Evolutionary conservation across 2,797 vertebrate genomes (phyloP).

Genomic region (Rhinogobio ventralis): DNA sequence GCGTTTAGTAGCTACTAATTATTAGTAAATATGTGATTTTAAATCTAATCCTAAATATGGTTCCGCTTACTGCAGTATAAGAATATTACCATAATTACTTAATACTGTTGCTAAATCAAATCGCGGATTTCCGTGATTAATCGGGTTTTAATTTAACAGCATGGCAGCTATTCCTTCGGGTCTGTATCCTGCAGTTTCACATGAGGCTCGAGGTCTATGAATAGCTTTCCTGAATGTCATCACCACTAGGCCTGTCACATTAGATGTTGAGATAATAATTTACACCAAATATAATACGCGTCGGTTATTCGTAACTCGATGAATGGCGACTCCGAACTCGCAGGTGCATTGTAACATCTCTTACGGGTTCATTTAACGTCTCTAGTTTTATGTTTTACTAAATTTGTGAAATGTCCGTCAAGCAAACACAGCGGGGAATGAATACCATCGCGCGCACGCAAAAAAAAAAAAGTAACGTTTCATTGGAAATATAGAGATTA

Average conservation of each 20-base stretch:
- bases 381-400: not conserved
- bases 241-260: not conserved
- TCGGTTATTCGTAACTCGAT: not conserved
- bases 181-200: constrained; percentile 12
- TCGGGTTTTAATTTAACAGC: constrained; percentile 7
- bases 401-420: no score
- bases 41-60: not conserved
- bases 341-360: not conserved
- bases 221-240: constrained; percentile 46
- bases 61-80: not conserved
- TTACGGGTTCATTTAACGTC: not conserved
- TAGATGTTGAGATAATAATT: not conserved
- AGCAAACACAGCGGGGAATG: not conserved
- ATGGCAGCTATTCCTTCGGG: constrained; percentile 1
- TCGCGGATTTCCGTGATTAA: not conserved
- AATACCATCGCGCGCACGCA: not conserved
- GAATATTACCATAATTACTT: not conserved
- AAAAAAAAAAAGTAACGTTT: not conserved
- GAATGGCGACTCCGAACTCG: not conserved
- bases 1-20: no score
- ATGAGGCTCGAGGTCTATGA: constrained; percentile 50
- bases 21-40: not conserved
- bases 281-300: not conserved
- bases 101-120: not conserved
- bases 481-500: not conserved